Conservation (phyloP, 2,888 invertebrate genomes). For the Heliconius charithonia region DNA sequence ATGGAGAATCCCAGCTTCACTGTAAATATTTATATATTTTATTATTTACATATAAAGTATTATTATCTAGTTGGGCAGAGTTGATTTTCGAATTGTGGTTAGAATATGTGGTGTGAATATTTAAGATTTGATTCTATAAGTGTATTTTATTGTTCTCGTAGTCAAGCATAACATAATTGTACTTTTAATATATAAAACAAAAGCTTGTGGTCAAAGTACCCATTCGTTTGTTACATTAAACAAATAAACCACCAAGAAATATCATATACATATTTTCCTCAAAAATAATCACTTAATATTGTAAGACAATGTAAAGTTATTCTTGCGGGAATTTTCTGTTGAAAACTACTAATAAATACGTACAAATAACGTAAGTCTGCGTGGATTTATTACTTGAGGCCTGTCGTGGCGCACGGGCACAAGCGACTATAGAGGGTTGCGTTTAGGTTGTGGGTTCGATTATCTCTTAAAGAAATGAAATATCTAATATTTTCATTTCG, state of each 20-base stretch:
- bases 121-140: background rate
- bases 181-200: background rate
- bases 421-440: too few relatives aligned
- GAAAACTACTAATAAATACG: background rate
- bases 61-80: background rate
- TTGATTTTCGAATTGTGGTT: background rate
- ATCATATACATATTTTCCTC: slow-evolving; percentile 16
- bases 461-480: too few relatives aligned
- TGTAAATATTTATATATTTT: background rate
- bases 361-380: background rate
- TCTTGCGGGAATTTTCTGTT: background rate
- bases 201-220: background rate
- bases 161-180: background rate
- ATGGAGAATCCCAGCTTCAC: too few relatives aligned
- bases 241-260: slow-evolving; percentile 9
- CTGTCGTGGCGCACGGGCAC: too few relatives aligned
- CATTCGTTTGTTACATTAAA: background rate
- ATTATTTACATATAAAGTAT: slow-evolving; percentile 1
- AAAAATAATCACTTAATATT: background rate
- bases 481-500: too few relatives aligned
- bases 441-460: too few relatives aligned
- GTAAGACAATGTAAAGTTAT: background rate
- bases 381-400: background rate
- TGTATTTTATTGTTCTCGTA: slow-evolving; percentile 4
- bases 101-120: slow-evolving; percentile 1